phyloP scores from a whole-genome alignment of 2,113 vertebrate genomes.

The Chlorodrepanis virens region DNA sequence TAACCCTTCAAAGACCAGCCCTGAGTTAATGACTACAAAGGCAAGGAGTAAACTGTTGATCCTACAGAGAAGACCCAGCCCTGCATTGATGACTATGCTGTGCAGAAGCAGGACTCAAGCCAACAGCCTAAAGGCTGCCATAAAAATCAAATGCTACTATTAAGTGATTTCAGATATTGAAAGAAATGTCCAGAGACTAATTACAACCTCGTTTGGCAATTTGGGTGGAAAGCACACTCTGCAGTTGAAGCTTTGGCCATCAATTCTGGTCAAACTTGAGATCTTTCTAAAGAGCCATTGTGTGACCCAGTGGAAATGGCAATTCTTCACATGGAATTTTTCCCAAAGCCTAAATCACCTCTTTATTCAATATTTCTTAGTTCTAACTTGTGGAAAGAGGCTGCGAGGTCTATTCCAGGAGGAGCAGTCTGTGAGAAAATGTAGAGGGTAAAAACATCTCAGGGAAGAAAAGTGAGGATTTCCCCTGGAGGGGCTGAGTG shows the following conservation, averaged over 20 bases:
- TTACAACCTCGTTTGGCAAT: background rate
- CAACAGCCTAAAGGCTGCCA: background rate
- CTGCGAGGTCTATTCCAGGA: background rate
- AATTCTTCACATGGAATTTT: background rate
- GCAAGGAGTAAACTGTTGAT: background rate
- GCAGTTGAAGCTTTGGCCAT: background rate
- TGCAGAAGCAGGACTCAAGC: background rate
- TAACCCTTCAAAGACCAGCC: background rate
- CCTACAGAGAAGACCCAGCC: background rate
- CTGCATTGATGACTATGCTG: accelerated
- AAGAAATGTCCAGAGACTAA: background rate
- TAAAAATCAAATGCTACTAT: background rate
- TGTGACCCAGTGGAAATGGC: background rate
- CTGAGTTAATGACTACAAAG: too few species aligned
- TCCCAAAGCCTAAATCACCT: background rate
- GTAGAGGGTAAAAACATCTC: background rate
- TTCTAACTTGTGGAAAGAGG: background rate
- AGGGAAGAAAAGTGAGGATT: background rate
- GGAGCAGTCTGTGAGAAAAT: background rate
- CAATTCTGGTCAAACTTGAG: background rate
- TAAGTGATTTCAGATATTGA: background rate
- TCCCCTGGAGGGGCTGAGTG: background rate
- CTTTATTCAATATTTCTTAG: background rate
- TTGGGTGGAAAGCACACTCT: background rate
- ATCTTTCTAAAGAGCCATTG: background rate